These are phyloP conservation scores for Paragorgia papillata DNA, from an alignment of 92 coral and sea anemone genomes.

Conservation along the genomic window DNA sequence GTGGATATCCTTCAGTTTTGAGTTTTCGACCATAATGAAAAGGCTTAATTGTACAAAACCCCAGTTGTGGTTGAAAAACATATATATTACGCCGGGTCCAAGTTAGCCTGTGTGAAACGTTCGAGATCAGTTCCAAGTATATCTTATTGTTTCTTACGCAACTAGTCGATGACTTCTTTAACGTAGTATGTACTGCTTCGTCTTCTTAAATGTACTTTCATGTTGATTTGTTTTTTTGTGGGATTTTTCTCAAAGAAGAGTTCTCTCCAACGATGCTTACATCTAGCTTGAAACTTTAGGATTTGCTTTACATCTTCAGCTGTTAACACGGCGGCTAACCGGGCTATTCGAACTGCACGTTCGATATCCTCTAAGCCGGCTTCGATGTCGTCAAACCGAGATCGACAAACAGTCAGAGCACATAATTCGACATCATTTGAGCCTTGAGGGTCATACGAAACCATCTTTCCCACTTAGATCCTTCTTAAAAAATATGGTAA, in stretches of 20 bases:
- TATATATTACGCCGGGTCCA: too few species aligned
- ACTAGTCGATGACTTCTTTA: conserved; percentile 12
- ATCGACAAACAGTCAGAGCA: conserved; percentile 20
- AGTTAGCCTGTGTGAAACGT: too few species aligned
- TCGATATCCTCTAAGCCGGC: conserved; percentile 41
- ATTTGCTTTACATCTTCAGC: conserved; percentile 23
- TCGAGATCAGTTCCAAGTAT: too few species aligned
- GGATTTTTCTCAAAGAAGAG: conserved; percentile 33
- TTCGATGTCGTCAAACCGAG: conserved; percentile 33
- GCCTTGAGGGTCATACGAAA: conserved; percentile 15
- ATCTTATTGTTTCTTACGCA: too few species aligned
- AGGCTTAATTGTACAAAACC: too few species aligned
- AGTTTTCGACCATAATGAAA: too few species aligned
- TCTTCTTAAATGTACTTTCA: conserved; percentile 40
- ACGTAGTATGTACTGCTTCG: conserved; percentile 23
- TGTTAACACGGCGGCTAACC: background rate
- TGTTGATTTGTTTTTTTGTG: conserved; percentile 10
- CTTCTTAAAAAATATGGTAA: background rate
- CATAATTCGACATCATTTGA: conserved; percentile 25
- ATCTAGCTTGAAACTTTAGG: conserved; percentile 21
- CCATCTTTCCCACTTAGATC: conserved; percentile 7
- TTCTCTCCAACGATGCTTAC: conserved; percentile 41
- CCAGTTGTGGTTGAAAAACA: too few species aligned
- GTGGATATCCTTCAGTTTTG: too few species aligned
- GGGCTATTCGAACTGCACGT: conserved; percentile 21